phyloP scores from a whole-genome alignment of 2,888 invertebrate species.

The Eupithecia vulgata region DNA sequence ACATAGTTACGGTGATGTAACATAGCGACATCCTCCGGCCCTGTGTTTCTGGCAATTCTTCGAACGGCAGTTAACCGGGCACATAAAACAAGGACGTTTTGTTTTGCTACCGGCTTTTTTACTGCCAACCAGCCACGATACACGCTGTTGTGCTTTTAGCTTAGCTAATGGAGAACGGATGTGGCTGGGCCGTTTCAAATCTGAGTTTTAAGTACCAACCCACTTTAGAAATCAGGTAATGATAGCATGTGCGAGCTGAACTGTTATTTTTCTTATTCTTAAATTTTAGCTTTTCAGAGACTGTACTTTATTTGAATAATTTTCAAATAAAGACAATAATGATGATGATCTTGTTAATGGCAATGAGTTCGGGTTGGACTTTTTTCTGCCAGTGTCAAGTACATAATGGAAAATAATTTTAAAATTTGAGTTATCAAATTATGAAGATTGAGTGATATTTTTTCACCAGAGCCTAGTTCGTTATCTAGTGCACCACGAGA shows the following conservation, averaged over 20 bases:
- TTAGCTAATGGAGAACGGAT: constrained; percentile 62
- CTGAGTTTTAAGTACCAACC: constrained; percentile 34
- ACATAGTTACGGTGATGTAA: too few relatives aligned
- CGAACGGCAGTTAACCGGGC: constrained; percentile 42
- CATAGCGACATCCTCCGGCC: not conserved
- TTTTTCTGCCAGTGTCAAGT: too few relatives aligned
- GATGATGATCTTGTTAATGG: too few relatives aligned
- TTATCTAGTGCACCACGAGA: too few relatives aligned
- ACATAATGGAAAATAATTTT: too few relatives aligned
- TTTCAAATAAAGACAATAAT: too few relatives aligned
- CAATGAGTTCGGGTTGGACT: too few relatives aligned
- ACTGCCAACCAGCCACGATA: constrained; percentile 47
- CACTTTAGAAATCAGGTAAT: not conserved
- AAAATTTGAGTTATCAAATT: too few relatives aligned
- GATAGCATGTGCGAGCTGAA: not conserved
- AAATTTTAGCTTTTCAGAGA: not conserved
- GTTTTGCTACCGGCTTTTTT: constrained; percentile 45
- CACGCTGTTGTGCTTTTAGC: constrained; percentile 56
- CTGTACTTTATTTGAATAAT: not conserved
- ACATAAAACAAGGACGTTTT: constrained; percentile 45
- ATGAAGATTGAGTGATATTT: too few relatives aligned
- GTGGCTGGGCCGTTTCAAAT: constrained; percentile 42
- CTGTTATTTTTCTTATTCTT: not conserved
- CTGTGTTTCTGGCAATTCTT: constrained; percentile 37
- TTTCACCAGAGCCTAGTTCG: too few relatives aligned